Evolutionary conservation across 2,888 invertebrate species (phyloP).

Genomic region (Crossocerus cetratus): DNA sequence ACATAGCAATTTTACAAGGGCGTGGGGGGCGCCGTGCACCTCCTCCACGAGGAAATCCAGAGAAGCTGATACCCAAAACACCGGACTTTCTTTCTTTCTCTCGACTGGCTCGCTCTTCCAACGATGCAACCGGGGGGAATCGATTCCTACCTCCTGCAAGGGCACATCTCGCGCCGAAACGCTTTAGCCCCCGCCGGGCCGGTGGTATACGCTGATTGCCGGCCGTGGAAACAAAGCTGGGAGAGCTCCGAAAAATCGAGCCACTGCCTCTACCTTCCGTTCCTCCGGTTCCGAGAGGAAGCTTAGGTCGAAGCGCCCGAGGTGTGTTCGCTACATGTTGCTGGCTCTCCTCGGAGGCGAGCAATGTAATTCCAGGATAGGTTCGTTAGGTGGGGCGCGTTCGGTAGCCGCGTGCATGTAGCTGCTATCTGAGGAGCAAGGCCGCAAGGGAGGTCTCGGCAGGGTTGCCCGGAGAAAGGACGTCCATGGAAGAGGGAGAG

Average conservation of each 20-base stretch:
- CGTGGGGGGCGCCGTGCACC: too few species aligned
- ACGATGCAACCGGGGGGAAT: slow-evolving; percentile 7
- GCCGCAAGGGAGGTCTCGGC: slow-evolving; percentile 6
- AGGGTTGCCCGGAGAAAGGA: slow-evolving; percentile 4
- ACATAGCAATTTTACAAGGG: too few species aligned
- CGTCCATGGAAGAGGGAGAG: slow-evolving; percentile 30
- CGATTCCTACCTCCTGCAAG: slow-evolving; percentile 13
- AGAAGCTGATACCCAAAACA: background rate
- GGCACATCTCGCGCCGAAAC: slow-evolving; percentile 5
- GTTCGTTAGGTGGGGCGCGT: slow-evolving; percentile 55
- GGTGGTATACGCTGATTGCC: slow-evolving; percentile 14
- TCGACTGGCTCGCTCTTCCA: too few species aligned
- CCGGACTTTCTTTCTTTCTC: background rate
- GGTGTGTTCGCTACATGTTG: slow-evolving; percentile 34
- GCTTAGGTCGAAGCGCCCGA: slow-evolving; percentile 32
- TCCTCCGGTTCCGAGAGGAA: slow-evolving; percentile 44
- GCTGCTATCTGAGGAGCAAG: background rate
- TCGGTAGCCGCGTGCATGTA: slow-evolving; percentile 33
- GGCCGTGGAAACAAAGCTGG: slow-evolving; percentile 3
- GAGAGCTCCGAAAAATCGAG: slow-evolving; percentile 14
- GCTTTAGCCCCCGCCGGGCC: background rate
- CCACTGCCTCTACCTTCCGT: slow-evolving; percentile 30
- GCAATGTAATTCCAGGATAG: slow-evolving; percentile 54
- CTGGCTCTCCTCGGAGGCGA: slow-evolving; percentile 37
- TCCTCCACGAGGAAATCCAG: too few species aligned